Evolutionary conservation across 2,797 vertebrate species (phyloP), one percentile per base, ranked within the genome.

Genomic region (Falco naumanni): DNA sequence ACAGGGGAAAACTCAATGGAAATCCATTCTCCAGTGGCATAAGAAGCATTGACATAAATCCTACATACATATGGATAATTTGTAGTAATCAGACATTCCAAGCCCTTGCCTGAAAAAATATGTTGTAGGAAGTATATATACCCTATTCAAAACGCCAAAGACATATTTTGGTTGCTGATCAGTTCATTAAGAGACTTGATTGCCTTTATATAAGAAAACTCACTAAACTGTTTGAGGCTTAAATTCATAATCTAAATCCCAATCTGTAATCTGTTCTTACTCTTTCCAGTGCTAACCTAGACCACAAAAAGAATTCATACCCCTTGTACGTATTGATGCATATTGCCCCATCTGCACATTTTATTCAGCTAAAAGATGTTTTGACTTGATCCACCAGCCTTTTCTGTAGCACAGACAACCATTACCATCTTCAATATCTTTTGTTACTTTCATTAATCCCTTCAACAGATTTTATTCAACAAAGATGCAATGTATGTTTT

Each of bases 21-120:
- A 96, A 96, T 92, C 77, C 59, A 89, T 92, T 88, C 95, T 79
- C 66, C 70, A 88, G 91, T 83, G 93, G 43, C 71, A 60, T 87
- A 84, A 95, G 91, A 90, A 96, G 65, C 60, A 95, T 63, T 45
- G 47, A 96, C 87, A 93, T 51, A 95, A 91, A 97, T 97, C 93
- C 94, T 97, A 96, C 97, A 96, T 96, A 96, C 82, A 96, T 97
- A 97, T 96, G 91, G 94, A 95, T 97, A 97, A 97, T 97, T 97
- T 93, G 97, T 93, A 95, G 87, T 90, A 97, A 97, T 97, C 92
- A 96, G 72, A 91, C n/a, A 81, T 83, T 92, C 61, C 90, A 85
- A 94, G 21, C 25, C 56, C 51, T 93, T 16, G 56, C 47, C 87
- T 70, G 93, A 78, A 97, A 97, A 97, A 95, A 61, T 87, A 75